Evolutionary conservation across 2,888 invertebrate species (phyloP), one percentile per base, ranked within the genome.

Genomic region (Drosophila pullipes): DNA sequence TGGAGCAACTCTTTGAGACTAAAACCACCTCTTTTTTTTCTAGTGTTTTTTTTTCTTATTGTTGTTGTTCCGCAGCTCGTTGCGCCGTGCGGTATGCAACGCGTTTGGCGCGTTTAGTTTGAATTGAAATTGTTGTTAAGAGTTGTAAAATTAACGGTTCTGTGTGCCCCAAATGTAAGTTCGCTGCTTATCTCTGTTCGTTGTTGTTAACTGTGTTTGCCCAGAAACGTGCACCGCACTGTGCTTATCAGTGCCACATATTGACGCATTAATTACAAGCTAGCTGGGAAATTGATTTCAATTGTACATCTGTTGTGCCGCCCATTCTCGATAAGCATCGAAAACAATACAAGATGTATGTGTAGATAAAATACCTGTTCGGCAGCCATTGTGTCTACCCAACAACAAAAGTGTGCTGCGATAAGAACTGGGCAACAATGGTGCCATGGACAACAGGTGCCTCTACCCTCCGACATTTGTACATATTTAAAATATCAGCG

Each of bases 271-370:
- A 64, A 76, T 67, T 69, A 67, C 54, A 41, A 50, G 75, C 76
- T 84, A 50, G 73, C 76, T 85, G 85, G 85, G 85, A 85, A 85
- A 82, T 85, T 82, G 72, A 83, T 75, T 83, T 59, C 59, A 72
- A 72, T 62, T 74, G 49, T 53, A 78, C 85, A 85, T 84, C 76
- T 85, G 85, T 69, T 76, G 41, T 30, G 58, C n/a, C 41, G 58
- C n/a, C 41, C 22, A 33, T 37, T 25, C 11, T 35, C 62, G 83
- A 83, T 83, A 83, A 80, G 47, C 62, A 61, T 54, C 44, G 61
- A 22, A 67, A 64, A 66, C 57, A 76, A 64, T 76, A 39, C 49
- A 59, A 31, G 49, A n/a, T 28, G 11, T 9, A 5, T 54, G 25
- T 37, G 9, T 55, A 37, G 18, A 47, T 22, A 37, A 16, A 64